Evolutionary conservation across 2,797 vertebrate species (phyloP), one percentile per base, ranked within the genome.

Genomic region (Gambusia yucatana): DNA sequence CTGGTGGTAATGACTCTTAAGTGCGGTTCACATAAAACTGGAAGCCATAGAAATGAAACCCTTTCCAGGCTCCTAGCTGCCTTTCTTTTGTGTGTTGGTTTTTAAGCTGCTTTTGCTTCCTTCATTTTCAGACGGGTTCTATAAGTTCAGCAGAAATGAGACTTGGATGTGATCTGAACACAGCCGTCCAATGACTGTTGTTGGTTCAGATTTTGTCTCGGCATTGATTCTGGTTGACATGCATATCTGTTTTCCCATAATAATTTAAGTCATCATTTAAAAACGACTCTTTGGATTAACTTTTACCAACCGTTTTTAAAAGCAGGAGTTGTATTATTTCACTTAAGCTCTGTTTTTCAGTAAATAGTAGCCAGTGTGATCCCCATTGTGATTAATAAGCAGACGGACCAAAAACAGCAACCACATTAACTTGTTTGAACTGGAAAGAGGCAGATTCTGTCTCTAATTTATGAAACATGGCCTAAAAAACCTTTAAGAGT

Each of bases 371-470:
- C 30, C 4, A 2, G 5, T 41, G 9, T 39, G 77, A 84, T 17
- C 47, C 77, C 81, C 48, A 65, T 72, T 84, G 77, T 65, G 41
- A 82, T 82, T 77, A 88, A 86, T 79, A 77, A 78, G 77, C 47
- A 52, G 43, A 80, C 71, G 77, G 57, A 75, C n/a, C 39, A 14
- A 83, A 75, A 70, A 79, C 48, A 78, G 72, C 76, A 76, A 46
- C 30, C 74, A 79, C 77, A 85, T 79, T 80, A 72, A 85, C 50
- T 8, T 79, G 75, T 76, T 77, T 67, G 57, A 22, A 73, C 17
- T 72, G 61, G 46, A 73, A 39, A 6, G 59, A 39, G 20, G 65
- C 52, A 30, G 17, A 71, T 47, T 50, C 20, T 10, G 17, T 41
- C 4, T 17, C 28, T 39, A 41, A 28, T 41, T 41, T 6, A 0